These are phyloP conservation scores for Ormyrus rosae DNA, from an alignment of 2,888 invertebrate genomes.

Conservation along the genomic window DNA sequence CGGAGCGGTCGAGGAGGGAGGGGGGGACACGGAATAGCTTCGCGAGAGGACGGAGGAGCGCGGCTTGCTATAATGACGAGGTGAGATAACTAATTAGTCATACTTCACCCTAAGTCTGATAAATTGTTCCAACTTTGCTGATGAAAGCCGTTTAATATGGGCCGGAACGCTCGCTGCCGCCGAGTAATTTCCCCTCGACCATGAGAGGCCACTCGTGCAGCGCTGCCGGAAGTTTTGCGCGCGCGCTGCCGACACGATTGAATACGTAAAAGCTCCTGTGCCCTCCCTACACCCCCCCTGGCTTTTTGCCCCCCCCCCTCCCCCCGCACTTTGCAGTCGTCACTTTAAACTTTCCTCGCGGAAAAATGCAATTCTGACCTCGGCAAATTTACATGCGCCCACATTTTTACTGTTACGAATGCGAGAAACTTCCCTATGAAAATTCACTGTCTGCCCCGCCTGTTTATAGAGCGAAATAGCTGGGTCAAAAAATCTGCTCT, in stretches of 20 bases:
- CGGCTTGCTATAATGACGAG: slow-evolving; percentile 60
- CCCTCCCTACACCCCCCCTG: not conserved
- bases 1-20: not conserved
- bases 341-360: not conserved
- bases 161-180: slow-evolving; percentile 56
- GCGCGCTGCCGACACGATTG: slow-evolving; percentile 59
- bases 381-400: no score
- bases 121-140: slow-evolving; percentile 69
- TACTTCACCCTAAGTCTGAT: slow-evolving; percentile 69
- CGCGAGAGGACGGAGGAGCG: slow-evolving; percentile 34
- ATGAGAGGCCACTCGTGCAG: slow-evolving; percentile 53
- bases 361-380: no score
- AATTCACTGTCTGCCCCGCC: no score
- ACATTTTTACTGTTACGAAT: no score
- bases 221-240: slow-evolving; percentile 59
- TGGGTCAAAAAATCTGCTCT: no score
- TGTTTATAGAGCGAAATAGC: no score
- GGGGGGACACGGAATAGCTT: slow-evolving; percentile 14
- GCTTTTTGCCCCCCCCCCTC: not conserved
- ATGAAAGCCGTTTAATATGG: slow-evolving; percentile 68
- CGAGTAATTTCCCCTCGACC: slow-evolving; percentile 57
- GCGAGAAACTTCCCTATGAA: no score
- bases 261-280: slow-evolving; percentile 58
- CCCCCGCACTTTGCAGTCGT: not conserved
- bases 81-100: slow-evolving; percentile 70